Conservation (phyloP, 2,797 vertebrate species). For the Cynodonichthys magdalenae region DNA sequence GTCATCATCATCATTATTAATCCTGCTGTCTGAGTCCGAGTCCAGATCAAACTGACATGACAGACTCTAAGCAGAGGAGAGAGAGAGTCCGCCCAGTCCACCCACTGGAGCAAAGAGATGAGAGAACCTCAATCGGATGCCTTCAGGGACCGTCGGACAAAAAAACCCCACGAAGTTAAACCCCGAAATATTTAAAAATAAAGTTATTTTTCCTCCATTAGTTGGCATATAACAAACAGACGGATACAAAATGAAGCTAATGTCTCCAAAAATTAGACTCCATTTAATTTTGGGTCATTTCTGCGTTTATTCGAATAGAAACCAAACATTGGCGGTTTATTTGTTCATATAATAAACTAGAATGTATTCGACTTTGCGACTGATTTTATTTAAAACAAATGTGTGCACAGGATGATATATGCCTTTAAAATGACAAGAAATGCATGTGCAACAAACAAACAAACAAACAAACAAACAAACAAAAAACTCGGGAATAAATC, state of each 20-base stretch:
- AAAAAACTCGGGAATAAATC: too few relatives aligned
- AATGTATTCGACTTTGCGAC: neutral
- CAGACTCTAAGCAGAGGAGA: neutral
- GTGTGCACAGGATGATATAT: too few relatives aligned
- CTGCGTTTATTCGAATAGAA: neutral
- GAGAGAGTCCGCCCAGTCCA: slow-evolving; percentile 38
- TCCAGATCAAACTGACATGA: slow-evolving; percentile 25
- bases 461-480: too few relatives aligned
- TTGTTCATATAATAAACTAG: too few relatives aligned
- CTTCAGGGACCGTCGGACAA: slow-evolving; percentile 20
- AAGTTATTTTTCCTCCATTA: neutral
- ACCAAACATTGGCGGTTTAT: neutral
- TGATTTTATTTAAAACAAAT: too few relatives aligned
- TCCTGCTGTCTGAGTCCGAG: slow-evolving; percentile 24
- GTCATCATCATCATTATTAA: slow-evolving; percentile 9
- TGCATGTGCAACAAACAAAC: too few relatives aligned
- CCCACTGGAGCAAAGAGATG: slow-evolving; percentile 38
- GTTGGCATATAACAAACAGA: too few relatives aligned
- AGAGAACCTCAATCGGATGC: slow-evolving; percentile 3
- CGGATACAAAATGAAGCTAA: neutral
- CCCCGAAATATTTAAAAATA: neutral
- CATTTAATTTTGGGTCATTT: neutral
- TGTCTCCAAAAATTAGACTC: neutral
- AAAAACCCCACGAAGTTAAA: neutral
- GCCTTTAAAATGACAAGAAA: too few relatives aligned